phyloP scores from a whole-genome alignment of 2,888 invertebrate genomes.

The Ferdinandea cuprea region DNA sequence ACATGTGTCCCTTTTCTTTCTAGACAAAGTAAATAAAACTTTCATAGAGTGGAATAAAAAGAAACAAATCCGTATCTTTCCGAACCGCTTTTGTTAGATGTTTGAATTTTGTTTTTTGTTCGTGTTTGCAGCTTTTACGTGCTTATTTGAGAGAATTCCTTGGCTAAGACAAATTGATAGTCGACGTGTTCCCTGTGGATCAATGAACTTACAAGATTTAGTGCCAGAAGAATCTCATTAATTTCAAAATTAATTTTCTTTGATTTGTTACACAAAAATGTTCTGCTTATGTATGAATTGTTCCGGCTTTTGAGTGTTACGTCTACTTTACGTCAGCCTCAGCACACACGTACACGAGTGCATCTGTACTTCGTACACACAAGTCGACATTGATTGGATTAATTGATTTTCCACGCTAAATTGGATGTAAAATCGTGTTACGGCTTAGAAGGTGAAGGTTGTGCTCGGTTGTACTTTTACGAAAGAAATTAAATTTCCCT shows the following conservation, averaged over 20 bases:
- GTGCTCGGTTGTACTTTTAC: neutral
- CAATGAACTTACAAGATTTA: constrained; percentile 38
- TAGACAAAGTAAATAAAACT: constrained; percentile 36
- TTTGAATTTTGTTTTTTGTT: neutral
- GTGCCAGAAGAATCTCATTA: constrained; percentile 36
- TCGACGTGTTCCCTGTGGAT: constrained; percentile 31
- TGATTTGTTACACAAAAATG: constrained; percentile 1
- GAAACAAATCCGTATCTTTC: constrained; percentile 24
- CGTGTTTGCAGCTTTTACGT: constrained; percentile 48
- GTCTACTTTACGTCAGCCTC: neutral
- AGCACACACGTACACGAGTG: neutral
- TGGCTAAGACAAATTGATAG: constrained; percentile 47
- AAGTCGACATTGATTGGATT: constrained; percentile 44
- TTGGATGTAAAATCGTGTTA: constrained; percentile 47
- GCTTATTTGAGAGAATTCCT: constrained; percentile 28
- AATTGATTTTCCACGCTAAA: constrained; percentile 57
- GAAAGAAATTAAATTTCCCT: constrained; percentile 8
- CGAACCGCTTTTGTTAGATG: constrained; percentile 31
- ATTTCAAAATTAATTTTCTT: constrained; percentile 6
- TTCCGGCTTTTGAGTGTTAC: neutral
- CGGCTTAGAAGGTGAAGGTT: constrained; percentile 38
- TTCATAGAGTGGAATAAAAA: constrained; percentile 27
- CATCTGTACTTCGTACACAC: neutral
- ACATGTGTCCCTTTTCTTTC: neutral
- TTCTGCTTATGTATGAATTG: constrained; percentile 17